Percentiles rank a stretch among this genome's conserved stretches.
phyloP scores from a whole-genome alignment of 2,113 vertebrate genomes.

The Pelmatolapia mariae region DNA sequence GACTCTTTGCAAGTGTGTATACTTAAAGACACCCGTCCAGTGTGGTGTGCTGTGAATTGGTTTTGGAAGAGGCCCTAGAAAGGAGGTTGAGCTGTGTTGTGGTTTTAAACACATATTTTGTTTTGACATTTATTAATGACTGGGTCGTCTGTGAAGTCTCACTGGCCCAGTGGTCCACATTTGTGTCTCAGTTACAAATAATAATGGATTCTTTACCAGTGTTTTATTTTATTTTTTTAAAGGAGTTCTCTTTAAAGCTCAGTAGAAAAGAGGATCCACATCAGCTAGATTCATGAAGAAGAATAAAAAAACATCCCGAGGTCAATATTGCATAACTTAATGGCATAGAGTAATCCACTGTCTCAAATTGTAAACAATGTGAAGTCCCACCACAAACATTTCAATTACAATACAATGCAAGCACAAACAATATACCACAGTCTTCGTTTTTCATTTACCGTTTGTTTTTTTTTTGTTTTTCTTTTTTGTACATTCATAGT shows the following conservation, averaged over 20 bases:
- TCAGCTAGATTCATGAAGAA: not conserved
- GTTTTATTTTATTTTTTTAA: not conserved
- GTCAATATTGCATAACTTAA: not conserved
- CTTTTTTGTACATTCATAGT: not conserved
- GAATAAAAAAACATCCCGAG: not conserved
- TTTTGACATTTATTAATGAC: conserved; percentile 45
- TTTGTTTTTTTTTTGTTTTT: not conserved
- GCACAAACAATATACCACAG: not conserved
- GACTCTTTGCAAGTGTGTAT: not conserved
- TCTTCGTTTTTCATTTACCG: not conserved
- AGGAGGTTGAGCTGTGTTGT: conserved; percentile 46
- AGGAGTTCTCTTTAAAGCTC: not conserved
- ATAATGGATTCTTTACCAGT: not conserved
- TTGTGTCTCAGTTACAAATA: conserved; percentile 9
- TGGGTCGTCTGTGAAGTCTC: not conserved
- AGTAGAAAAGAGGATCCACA: not conserved
- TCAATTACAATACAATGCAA: not conserved
- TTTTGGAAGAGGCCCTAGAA: conserved; percentile 19
- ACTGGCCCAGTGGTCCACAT: not conserved
- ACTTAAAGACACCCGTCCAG: not conserved
- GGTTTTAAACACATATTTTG: conserved; percentile 43
- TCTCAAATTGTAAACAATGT: not conserved
- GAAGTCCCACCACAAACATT: not conserved
- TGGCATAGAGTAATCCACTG: not conserved
- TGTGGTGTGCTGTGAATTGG: conserved; percentile 14